Conservation (phyloP, 1,140 invertebrate species). For the Rhynchophorus ferrugineus region DNA sequence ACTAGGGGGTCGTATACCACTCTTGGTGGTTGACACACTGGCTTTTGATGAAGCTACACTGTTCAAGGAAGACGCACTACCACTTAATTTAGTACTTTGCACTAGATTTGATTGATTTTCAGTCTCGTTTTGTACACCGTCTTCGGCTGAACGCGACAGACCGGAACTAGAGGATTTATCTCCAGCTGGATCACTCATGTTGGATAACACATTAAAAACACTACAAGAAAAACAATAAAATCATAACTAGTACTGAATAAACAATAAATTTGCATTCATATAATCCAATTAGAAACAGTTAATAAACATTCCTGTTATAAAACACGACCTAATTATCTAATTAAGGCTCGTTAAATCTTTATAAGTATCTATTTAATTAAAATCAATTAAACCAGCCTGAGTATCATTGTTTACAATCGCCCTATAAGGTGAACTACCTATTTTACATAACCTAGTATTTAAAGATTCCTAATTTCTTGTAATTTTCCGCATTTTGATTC, state of each 20-base stretch:
- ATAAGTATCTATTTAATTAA: too few species aligned
- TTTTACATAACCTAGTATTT: conserved; percentile 13
- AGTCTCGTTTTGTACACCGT: conserved; percentile 3
- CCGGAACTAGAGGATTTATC: neutral
- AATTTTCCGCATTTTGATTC: neutral
- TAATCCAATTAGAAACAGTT: too few species aligned
- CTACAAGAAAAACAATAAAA: too few species aligned
- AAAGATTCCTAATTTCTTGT: neutral
- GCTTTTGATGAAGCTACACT: conserved; percentile 21
- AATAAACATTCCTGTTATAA: too few species aligned
- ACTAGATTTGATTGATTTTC: conserved; percentile 5
- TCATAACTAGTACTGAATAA: too few species aligned
- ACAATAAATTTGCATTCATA: too few species aligned
- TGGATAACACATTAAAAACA: neutral
- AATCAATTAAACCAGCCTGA: too few species aligned
- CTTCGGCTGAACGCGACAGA: neutral
- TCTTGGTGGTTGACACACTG: conserved; percentile 32
- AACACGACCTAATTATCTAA: too few species aligned
- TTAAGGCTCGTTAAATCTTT: too few species aligned
- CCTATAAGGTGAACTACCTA: conserved; percentile 29
- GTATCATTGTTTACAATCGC: conserved; percentile 25
- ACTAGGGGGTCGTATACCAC: conserved; percentile 52
- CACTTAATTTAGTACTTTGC: conserved; percentile 2
- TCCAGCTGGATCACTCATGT: neutral
- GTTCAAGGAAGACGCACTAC: conserved; percentile 32